phyloP scores from a whole-genome alignment of 2,797 vertebrate genomes.

The Falco columbarius region DNA sequence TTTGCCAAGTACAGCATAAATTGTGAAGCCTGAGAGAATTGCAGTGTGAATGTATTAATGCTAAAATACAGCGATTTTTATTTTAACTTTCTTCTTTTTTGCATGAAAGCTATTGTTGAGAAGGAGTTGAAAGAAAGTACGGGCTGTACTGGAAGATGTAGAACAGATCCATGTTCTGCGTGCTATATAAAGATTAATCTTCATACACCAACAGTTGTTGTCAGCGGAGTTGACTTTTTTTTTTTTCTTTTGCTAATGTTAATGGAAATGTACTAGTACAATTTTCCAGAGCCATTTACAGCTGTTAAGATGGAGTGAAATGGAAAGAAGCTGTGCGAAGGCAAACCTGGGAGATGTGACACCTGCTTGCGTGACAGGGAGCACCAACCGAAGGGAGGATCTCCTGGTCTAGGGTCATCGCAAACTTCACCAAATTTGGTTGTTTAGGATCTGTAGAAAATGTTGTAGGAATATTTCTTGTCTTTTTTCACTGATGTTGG shows the following conservation, averaged over 20 bases:
- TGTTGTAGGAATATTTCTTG: neutral
- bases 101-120: constrained; percentile 29
- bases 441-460: neutral
- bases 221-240: constrained; percentile 39
- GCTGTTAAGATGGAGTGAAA: constrained; percentile 51
- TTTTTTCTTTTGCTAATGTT: constrained; percentile 53
- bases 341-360: constrained; percentile 31
- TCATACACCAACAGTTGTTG: constrained; percentile 49
- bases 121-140: neutral
- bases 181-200: constrained; percentile 60
- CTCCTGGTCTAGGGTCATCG: neutral
- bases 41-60: neutral
- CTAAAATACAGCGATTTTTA: neutral
- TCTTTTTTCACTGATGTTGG: neutral
- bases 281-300: constrained; percentile 55
- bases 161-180: constrained; percentile 16
- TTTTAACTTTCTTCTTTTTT: neutral
- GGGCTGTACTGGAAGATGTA: constrained; percentile 35
- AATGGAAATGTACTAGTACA: constrained; percentile 54
- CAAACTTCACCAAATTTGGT: neutral
- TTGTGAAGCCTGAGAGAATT: neutral
- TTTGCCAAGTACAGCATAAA: neutral
- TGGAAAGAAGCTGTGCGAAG: constrained; percentile 35
- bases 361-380: constrained; percentile 6
- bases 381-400: neutral